Evolutionary conservation across 2,888 invertebrate species (phyloP).

Genomic region (Idaea straminata): DNA sequence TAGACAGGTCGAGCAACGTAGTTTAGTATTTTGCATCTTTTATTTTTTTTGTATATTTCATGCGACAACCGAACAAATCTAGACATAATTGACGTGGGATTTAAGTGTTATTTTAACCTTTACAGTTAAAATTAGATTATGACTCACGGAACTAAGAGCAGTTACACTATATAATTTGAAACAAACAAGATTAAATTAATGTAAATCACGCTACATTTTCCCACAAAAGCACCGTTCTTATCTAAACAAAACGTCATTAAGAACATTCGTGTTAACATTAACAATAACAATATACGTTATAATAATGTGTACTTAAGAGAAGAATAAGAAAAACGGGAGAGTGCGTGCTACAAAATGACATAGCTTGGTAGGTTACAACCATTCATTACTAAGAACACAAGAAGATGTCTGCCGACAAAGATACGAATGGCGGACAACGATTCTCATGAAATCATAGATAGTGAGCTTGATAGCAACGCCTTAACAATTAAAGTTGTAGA

Average conservation of each 20-base stretch:
- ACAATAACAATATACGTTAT: conserved; percentile 57
- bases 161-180: not conserved
- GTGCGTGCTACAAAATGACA: conserved; percentile 52
- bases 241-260: conserved; percentile 54
- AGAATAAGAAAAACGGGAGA: conserved; percentile 38
- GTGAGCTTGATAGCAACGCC: conserved; percentile 59
- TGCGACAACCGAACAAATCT: conserved; percentile 2
- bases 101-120: not conserved
- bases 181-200: not conserved
- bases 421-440: conserved; percentile 62
- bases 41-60: not conserved
- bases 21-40: too few species aligned
- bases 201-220: conserved; percentile 18
- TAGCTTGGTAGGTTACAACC: conserved; percentile 35
- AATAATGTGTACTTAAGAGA: conserved; percentile 51
- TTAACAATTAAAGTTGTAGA: conserved; percentile 71
- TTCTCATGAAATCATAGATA: conserved; percentile 76
- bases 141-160: not conserved
- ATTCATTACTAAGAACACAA: conserved; percentile 70
- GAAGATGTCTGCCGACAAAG: conserved; percentile 61
- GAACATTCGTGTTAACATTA: conserved; percentile 55
- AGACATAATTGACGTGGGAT: conserved; percentile 4
- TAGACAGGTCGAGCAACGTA: too few species aligned
- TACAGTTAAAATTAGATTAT: not conserved
- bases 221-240: conserved; percentile 45